Evolutionary conservation across 2,797 vertebrate genomes (phyloP), one percentile per base, ranked within the genome.

Genomic region (Ataeniobius toweri): DNA sequence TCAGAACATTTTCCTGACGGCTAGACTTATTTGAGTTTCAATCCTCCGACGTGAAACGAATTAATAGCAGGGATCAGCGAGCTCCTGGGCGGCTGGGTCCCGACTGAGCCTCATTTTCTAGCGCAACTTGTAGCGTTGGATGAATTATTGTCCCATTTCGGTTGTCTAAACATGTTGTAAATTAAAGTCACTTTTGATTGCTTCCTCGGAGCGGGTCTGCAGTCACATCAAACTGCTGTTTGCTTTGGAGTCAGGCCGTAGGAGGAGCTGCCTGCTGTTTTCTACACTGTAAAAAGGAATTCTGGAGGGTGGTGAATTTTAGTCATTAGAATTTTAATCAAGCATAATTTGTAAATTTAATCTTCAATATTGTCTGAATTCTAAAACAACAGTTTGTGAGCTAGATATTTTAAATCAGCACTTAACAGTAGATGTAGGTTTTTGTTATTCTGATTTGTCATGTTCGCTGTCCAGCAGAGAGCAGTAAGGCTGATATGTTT

Each of bases 211-310:
- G 74, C 36, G 78, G 82, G 39, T 85, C 72, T 53, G 78, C 46
- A 76, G 31, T 85, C 88, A 9, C 89, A 74, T 78, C 71, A 74
- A 71, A 80, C 88, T 77, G 83, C 82, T 86, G 85, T 78, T 89
- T 75, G 85, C 79, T 80, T 90, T 84, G 91, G 84, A 79, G 78
- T 80, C 81, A n/a, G 77, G 71, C 51, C 89, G 85, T 92, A 97
- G 98, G 97, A 96, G 97, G 97, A 97, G 97, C 94, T 95, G 85
- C 36, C 76, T 63, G 85, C 86, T 82, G 56, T 94, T 87, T 96
- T 94, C 96, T 95, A 24, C 67, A 69, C 67, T 69, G 67, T 26
- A 69, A 68, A 67, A 46, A 14, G 8, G 4, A n/a, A 2, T 1
- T 22, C n/a, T 6, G 2, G 41, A n/a, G 41, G 12, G 6, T 3